These are phyloP conservation scores for Hydrolagus affinis DNA, from an alignment of 2,113 vertebrate genomes.

Conservation along the genomic window DNA sequence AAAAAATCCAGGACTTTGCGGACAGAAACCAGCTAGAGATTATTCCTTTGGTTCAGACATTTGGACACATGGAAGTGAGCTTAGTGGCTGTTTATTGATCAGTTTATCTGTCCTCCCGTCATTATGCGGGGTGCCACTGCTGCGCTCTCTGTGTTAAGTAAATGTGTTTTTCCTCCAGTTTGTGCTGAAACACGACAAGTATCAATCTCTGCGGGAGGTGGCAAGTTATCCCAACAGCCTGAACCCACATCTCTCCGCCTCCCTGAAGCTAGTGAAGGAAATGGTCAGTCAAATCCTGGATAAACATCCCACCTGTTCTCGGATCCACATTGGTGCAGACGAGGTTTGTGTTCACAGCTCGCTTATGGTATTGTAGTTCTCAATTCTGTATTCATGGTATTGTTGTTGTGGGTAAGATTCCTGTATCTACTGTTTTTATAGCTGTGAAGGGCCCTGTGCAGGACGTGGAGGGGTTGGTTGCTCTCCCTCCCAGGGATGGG, in stretches of 20 bases:
- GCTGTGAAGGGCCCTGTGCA: no score
- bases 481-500: no score
- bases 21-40: constrained; percentile 54
- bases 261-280: constrained; percentile 49
- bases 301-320: constrained; percentile 49
- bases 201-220: constrained; percentile 54
- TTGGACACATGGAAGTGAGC: constrained; percentile 65
- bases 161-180: constrained; percentile 44
- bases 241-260: constrained; percentile 51
- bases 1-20: constrained; percentile 52
- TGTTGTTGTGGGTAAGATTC: neutral
- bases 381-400: neutral
- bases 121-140: no score
- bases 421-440: no score
- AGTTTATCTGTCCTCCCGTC: no score
- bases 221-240: constrained; percentile 62
- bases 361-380: neutral
- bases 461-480: no score
- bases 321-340: constrained; percentile 56
- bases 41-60: constrained; percentile 65
- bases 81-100: no score
- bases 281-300: constrained; percentile 56
- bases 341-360: constrained; percentile 46
- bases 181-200: constrained; percentile 64
- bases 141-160: neutral